Conservation (phyloP, 1,140 invertebrate genomes). For the Sycobia sp. region DNA sequence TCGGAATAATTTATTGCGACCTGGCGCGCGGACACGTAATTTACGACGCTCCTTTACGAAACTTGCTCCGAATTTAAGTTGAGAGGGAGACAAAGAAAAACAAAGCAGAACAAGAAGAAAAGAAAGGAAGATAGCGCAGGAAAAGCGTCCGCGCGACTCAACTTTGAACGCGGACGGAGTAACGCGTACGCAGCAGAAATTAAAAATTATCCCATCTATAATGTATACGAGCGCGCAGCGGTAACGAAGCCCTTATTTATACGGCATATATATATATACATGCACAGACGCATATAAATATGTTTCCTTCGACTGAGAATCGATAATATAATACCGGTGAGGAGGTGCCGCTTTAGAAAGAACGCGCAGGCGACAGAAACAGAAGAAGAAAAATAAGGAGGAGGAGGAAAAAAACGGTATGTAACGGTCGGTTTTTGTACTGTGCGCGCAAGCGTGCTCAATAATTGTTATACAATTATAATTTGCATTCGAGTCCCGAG, state of each 20-base stretch:
- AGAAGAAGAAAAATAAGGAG: too few species aligned
- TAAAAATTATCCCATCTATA: slow-evolving; percentile 19
- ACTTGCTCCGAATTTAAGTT: slow-evolving; percentile 13
- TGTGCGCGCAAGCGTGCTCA: background rate
- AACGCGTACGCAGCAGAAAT: too few species aligned
- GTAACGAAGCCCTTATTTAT: too few species aligned
- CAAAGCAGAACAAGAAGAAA: too few species aligned
- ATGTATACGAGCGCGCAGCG: background rate
- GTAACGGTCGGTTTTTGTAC: background rate
- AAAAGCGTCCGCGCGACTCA: slow-evolving; percentile 14
- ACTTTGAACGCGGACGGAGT: slow-evolving; percentile 6
- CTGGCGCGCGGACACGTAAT: slow-evolving; percentile 7
- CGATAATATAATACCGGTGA: too few species aligned
- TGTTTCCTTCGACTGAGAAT: slow-evolving; percentile 4
- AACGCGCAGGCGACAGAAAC: too few species aligned
- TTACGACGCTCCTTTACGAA: slow-evolving; percentile 26
- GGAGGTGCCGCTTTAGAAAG: background rate
- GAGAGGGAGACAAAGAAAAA: too few species aligned
- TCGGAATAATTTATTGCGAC: slow-evolving; percentile 26
- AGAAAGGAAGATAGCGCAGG: slow-evolving; percentile 5
- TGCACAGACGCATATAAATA: too few species aligned
- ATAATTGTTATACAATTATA: too few species aligned
- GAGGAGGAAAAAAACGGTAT: too few species aligned
- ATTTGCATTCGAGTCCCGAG: slow-evolving; percentile 16
- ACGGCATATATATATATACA: too few species aligned